A percentile compares a stretch with the other conserved stretches of the same genome.
Evolutionary conservation across 2,113 vertebrate species (phyloP).

Genomic region (Neolamprologus kungweensis): DNA sequence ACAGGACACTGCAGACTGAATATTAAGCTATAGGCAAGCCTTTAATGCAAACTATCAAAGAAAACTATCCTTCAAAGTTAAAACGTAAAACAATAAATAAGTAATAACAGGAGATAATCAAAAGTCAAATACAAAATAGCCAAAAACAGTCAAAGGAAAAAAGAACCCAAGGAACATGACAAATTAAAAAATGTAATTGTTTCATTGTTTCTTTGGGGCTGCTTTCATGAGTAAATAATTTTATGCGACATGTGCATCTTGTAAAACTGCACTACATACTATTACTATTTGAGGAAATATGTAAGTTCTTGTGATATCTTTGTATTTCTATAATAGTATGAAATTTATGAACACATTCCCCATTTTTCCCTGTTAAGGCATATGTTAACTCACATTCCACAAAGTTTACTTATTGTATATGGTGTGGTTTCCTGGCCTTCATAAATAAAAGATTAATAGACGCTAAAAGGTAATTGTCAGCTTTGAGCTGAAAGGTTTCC

Average conservation of each 20-base stretch:
- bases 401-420: neutral
- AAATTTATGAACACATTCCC: neutral
- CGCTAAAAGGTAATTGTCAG: neutral
- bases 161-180: neutral
- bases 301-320: neutral
- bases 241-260: neutral
- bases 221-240: neutral
- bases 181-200: neutral
- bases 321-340: neutral
- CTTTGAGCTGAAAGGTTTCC: neutral
- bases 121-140: neutral
- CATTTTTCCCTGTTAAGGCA: neutral
- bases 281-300: neutral
- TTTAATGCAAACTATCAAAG: neutral
- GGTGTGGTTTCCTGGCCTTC: neutral
- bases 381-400: neutral
- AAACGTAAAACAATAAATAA: neutral
- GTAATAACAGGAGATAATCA: neutral
- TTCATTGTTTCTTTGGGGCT: neutral
- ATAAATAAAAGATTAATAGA: neutral
- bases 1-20: neutral
- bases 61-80: neutral
- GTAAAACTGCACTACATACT: neutral
- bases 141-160: neutral
- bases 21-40: neutral